Conservation (phyloP, 2,113 vertebrate species). For the Eublepharis macularius region DNA sequence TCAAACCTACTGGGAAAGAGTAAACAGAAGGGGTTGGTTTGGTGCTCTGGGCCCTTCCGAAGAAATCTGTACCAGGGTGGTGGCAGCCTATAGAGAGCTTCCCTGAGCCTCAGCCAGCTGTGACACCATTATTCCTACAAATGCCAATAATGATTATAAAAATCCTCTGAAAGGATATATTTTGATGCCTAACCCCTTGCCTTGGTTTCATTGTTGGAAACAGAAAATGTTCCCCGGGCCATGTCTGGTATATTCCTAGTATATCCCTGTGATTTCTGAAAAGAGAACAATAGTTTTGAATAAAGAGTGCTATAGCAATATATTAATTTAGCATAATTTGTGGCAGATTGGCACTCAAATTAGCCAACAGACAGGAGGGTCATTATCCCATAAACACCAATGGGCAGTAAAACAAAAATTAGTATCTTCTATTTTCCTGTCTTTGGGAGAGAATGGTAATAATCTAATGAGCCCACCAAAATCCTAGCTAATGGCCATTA, state of each 20-base stretch:
- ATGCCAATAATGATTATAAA: no score
- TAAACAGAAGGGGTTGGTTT: no score
- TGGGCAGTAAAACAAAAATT: conserved; percentile 11
- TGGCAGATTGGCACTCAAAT: not conserved
- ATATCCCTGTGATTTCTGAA: not conserved
- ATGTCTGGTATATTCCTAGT: not conserved
- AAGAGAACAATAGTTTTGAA: not conserved
- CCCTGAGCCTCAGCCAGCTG: no score
- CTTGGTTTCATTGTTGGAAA: not conserved
- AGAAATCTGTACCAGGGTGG: no score
- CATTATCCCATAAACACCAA: not conserved
- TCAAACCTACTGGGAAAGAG: no score
- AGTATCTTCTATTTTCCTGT: not conserved
- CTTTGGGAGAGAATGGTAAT: conserved; percentile 7
- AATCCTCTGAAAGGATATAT: not conserved
- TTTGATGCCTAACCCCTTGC: not conserved
- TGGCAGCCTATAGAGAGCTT: no score
- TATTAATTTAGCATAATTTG: not conserved
- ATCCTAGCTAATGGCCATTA: not conserved
- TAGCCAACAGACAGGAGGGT: not conserved
- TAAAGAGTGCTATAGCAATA: not conserved
- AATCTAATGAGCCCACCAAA: not conserved
- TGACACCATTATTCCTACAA: no score
- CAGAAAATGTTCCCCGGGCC: not conserved
- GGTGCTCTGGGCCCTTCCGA: no score